Evolutionary conservation across 2,797 vertebrate species (phyloP).

Genomic region (Hypotaenidia philippensis): DNA sequence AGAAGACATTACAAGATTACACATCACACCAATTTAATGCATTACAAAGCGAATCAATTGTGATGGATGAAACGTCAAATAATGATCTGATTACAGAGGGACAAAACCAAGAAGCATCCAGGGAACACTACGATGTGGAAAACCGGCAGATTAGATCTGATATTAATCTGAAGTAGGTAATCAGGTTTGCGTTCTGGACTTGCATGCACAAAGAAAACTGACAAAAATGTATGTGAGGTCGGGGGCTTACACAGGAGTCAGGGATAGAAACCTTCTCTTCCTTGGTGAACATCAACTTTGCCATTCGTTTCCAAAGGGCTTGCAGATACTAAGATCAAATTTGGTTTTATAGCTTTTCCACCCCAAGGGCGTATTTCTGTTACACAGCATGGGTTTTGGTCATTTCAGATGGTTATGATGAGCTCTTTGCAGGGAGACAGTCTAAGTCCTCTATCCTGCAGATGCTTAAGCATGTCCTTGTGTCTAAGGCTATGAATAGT

Average conservation of each 20-base stretch:
- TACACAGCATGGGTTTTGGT: background rate
- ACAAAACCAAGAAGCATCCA: conserved; percentile 1
- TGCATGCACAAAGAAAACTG: background rate
- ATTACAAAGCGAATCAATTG: conserved; percentile 37
- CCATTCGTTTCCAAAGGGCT: background rate
- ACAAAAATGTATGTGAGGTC: background rate
- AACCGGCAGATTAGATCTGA: conserved; percentile 15
- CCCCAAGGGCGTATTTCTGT: background rate
- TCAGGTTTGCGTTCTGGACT: background rate
- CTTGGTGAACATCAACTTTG: background rate
- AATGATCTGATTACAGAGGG: conserved; percentile 44
- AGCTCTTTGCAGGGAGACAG: background rate
- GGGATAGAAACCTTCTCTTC: background rate
- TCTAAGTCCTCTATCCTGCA: background rate
- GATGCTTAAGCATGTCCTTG: background rate
- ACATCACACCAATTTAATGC: background rate
- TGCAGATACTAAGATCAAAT: background rate
- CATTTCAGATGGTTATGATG: background rate
- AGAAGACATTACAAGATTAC: conserved; percentile 6
- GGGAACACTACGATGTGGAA: conserved; percentile 15
- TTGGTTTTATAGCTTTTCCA: background rate
- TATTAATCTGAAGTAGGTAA: conserved; percentile 17
- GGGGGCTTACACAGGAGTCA: background rate
- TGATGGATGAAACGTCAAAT: conserved; percentile 27
- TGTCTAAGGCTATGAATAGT: background rate